Base-by-base conservation (phyloP, 2,113 vertebrate species). In the Limnothrissa miodon region DNA sequence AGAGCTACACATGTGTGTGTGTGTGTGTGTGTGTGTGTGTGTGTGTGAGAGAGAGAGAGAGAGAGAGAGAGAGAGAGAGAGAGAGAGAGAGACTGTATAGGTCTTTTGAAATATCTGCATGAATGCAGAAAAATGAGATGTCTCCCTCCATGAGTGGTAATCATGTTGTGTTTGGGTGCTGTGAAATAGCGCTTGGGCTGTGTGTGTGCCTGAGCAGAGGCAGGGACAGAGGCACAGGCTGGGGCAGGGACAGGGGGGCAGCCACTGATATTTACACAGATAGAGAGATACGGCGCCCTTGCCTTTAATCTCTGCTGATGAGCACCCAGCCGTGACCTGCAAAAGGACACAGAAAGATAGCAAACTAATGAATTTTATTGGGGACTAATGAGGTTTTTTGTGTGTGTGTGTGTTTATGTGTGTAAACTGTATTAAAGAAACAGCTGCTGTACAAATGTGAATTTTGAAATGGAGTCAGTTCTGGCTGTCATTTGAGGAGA, bases 1-100 rank as follows among this genome's bases (percentile, higher is more conserved):
- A 74, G 66, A 39, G 66, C 25, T 36, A 11, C 70, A 74, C 85
- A 88, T 82, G 81, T 74, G 84, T 81, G 87, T 19, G 25, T 66
- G n/a, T 66, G 59, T 29, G 59, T 66, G 59, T 66, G 59, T 62
- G 59, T 62, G 59, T 25, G 59, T 62, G 59, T 25, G 23, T 25
- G 59, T 29, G 59, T 4, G 59, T 29, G 59, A 25, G 56, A 6
- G 56, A 6, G 17, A 1, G 59, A 4, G 59, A 33, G 59, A 33
- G 59, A 33, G 48, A 5, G 48, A 17, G 48, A 23, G 53, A 23
- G 17, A 23, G 53, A 5, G 7, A 42, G 42, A 42, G 42, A 42
- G 42, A 42, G 42, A 42, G 42, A 42, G 6, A 42, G 42, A 42
- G 42, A 42, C 2, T 42, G 42, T 6, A 42, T 42, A 42, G 42